Evolutionary conservation across 2,888 invertebrate species (phyloP).

Genomic region (Temnothorax unifasciatus): DNA sequence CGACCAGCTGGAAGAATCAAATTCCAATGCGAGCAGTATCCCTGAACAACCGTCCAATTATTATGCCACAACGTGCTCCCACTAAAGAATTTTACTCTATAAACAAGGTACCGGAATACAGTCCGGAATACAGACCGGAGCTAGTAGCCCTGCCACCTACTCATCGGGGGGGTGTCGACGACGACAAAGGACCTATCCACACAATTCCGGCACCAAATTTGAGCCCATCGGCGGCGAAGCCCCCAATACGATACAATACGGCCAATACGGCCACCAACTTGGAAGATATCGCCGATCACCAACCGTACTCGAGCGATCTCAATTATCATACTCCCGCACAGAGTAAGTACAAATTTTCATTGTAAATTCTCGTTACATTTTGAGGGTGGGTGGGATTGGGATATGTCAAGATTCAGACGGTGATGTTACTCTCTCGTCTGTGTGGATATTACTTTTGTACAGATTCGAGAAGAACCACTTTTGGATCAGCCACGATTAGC

Average conservation of each 20-base stretch:
- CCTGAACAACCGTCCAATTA: slow-evolving; percentile 75
- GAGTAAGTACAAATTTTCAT: slow-evolving; percentile 61
- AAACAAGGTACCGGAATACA: slow-evolving; percentile 78
- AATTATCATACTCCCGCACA: slow-evolving; percentile 70
- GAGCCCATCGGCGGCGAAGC: slow-evolving; percentile 89
- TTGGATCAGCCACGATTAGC: slow-evolving; percentile 55
- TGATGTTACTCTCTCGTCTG: background rate
- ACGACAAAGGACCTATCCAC: slow-evolving; percentile 92
- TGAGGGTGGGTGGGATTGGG: background rate
- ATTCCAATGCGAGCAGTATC: slow-evolving; percentile 73
- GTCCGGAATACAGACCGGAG: slow-evolving; percentile 79
- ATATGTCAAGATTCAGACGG: background rate
- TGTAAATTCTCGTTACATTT: background rate
- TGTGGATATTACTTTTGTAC: background rate
- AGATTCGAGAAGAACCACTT: slow-evolving; percentile 56
- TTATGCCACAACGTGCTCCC: slow-evolving; percentile 79
- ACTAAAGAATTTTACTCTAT: slow-evolving; percentile 81
- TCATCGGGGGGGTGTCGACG: slow-evolving; percentile 80
- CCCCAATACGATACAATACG: slow-evolving; percentile 75
- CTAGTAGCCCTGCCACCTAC: slow-evolving; percentile 75
- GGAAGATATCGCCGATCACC: slow-evolving; percentile 62
- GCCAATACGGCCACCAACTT: slow-evolving; percentile 80
- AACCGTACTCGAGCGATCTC: slow-evolving; percentile 66
- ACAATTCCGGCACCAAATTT: slow-evolving; percentile 95
- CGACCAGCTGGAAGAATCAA: slow-evolving; percentile 76